Percentiles rank a stretch among this genome's conserved stretches.
phyloP scores from a whole-genome alignment of 2,888 invertebrate genomes.

The Latrodectus elegans region DNA sequence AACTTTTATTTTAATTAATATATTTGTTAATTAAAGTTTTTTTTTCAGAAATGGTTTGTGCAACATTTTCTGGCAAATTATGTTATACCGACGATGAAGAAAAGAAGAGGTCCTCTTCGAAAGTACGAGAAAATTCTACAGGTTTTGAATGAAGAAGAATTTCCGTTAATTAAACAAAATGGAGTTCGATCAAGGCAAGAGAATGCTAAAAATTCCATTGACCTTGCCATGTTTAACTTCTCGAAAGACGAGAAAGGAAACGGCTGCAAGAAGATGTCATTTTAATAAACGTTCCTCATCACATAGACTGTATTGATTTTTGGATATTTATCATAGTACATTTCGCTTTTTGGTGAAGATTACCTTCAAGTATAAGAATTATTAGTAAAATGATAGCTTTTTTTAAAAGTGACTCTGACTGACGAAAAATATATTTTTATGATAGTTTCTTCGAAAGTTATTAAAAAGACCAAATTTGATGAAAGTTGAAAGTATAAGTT shows the following conservation, averaged over 20 bases:
- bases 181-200: not conserved
- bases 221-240: too few relatives aligned
- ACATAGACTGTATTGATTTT: not conserved
- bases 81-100: conserved; percentile 33
- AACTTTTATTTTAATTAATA: not conserved
- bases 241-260: too few relatives aligned
- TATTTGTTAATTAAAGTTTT: not conserved
- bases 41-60: conserved; percentile 44
- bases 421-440: too few relatives aligned
- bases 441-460: too few relatives aligned
- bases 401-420: too few relatives aligned
- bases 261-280: too few relatives aligned
- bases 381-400: too few relatives aligned
- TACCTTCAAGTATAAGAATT: too few relatives aligned
- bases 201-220: not conserved
- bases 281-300: too few relatives aligned
- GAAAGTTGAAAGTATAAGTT: too few relatives aligned
- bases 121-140: conserved; percentile 46
- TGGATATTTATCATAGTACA: not conserved
- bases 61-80: conserved; percentile 28
- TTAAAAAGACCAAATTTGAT: too few relatives aligned
- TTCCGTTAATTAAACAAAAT: not conserved
- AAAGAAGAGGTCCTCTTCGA: conserved; percentile 43
- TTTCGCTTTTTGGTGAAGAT: not conserved
- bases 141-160: not conserved